Percentiles rank a stretch among this genome's conserved stretches.
phyloP scores from a whole-genome alignment of 2,797 vertebrate genomes.

The Myotis pilosus region DNA sequence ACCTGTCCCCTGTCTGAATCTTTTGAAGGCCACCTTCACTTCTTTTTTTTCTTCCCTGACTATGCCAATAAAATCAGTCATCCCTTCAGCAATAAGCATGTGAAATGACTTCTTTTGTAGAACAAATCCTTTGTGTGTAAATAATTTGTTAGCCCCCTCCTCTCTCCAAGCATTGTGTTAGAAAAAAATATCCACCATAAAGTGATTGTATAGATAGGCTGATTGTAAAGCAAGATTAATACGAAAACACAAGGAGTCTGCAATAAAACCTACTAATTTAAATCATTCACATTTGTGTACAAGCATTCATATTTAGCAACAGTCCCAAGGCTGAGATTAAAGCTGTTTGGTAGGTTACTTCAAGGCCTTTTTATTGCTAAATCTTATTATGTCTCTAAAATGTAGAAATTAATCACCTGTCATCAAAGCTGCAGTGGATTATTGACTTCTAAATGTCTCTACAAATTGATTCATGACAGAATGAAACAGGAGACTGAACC shows the following conservation, averaged over 20 bases:
- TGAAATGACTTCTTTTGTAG: slow-evolving; percentile 78
- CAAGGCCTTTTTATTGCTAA: slow-evolving; percentile 90
- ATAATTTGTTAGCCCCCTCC: slow-evolving; percentile 74
- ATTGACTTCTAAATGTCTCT: slow-evolving; percentile 91
- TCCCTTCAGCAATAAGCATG: slow-evolving; percentile 69
- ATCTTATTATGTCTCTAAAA: slow-evolving; percentile 91
- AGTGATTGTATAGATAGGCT: slow-evolving; percentile 82
- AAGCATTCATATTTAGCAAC: slow-evolving; percentile 87
- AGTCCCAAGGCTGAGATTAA: slow-evolving; percentile 90
- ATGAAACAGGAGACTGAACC: slow-evolving; percentile 87
- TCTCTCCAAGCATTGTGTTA: slow-evolving; percentile 73
- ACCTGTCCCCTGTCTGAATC: neutral
- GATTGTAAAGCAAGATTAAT: slow-evolving; percentile 87
- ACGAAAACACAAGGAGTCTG: slow-evolving; percentile 84
- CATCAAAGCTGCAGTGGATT: slow-evolving; percentile 89
- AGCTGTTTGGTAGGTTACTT: slow-evolving; percentile 88
- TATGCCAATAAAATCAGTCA: slow-evolving; percentile 66
- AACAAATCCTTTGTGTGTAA: slow-evolving; percentile 80
- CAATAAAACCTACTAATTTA: slow-evolving; percentile 86
- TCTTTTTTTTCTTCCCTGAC: slow-evolving; percentile 33
- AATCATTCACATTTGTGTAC: slow-evolving; percentile 87
- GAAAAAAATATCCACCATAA: slow-evolving; percentile 80
- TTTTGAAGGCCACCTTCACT: slow-evolving; percentile 59
- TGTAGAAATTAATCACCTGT: slow-evolving; percentile 91
- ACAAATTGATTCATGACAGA: slow-evolving; percentile 89